These are phyloP conservation scores for Vulpes ferrilata DNA, from an alignment of 2,113 vertebrate species.

Conservation along the genomic window DNA sequence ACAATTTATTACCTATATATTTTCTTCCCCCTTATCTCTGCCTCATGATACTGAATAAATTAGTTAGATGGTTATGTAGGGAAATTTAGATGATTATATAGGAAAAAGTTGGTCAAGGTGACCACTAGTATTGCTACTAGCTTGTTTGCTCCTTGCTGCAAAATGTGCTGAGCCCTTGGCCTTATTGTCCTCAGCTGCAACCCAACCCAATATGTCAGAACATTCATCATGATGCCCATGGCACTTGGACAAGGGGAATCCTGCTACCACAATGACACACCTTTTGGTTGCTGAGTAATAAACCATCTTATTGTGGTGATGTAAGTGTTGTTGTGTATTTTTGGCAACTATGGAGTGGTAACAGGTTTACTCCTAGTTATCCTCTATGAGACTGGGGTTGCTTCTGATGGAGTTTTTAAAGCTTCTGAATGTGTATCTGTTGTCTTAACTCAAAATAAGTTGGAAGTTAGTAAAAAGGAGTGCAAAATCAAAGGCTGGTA, in stretches of 20 bases:
- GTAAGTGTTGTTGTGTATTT: background rate
- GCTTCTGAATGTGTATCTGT: background rate
- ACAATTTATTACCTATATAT: background rate
- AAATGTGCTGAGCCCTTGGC: background rate
- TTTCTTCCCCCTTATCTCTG: background rate
- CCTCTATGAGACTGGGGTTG: background rate
- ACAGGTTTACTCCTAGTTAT: background rate
- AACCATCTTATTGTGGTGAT: background rate
- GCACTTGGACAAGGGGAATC: background rate
- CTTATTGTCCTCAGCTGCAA: background rate
- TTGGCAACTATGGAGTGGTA: background rate
- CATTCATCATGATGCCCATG: background rate
- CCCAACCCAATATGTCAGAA: background rate
- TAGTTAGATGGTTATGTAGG: background rate
- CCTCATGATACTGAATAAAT: slow-evolving; percentile 20
- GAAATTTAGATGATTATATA: background rate
- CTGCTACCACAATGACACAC: background rate
- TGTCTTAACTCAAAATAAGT: slow-evolving; percentile 5
- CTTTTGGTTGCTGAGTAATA: background rate
- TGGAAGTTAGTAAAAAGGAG: background rate
- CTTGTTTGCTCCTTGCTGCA: background rate
- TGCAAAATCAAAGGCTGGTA: background rate
- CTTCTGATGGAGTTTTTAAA: background rate
- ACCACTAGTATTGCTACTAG: background rate
- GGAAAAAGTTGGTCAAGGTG: background rate